Conservation (phyloP, 1,140 invertebrate species). For the Parapsyche elsis region DNA sequence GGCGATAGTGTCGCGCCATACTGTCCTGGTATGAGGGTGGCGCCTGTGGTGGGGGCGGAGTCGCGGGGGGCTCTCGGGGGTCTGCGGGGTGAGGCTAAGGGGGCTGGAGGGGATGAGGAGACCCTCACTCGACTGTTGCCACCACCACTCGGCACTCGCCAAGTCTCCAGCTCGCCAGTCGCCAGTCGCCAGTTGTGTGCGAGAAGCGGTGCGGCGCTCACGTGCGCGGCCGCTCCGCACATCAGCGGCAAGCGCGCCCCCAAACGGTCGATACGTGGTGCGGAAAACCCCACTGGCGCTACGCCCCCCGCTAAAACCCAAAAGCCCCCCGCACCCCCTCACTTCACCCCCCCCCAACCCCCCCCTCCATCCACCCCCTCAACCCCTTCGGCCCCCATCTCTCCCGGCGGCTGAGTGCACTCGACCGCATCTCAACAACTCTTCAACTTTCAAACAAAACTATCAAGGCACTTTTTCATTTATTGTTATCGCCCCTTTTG, state of each 20-base stretch:
- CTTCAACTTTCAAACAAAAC: neutral
- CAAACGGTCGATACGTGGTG: neutral
- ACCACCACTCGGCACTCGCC: too few species aligned
- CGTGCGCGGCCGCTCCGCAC: neutral
- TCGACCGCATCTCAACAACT: neutral
- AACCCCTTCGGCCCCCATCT: neutral
- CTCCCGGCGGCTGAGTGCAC: neutral
- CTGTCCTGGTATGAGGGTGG: neutral
- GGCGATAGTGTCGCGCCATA: too few species aligned
- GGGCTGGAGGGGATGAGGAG: too few species aligned
- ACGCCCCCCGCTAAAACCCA: neutral
- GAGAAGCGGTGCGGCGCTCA: neutral
- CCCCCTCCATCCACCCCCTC: neutral
- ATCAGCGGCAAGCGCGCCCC: neutral
- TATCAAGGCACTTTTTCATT: too few species aligned
- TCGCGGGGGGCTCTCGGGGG: neutral
- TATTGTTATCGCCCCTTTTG: too few species aligned
- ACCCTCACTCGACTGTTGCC: too few species aligned
- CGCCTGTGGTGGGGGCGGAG: neutral
- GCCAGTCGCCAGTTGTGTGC: too few species aligned
- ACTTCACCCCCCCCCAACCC: neutral
- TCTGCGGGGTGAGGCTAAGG: too few species aligned
- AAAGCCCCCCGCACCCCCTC: neutral
- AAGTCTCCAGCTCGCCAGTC: too few species aligned
- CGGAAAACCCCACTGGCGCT: neutral